Evolutionary conservation across 2,797 vertebrate genomes (phyloP).

Genomic region (Esox masquinongy): DNA sequence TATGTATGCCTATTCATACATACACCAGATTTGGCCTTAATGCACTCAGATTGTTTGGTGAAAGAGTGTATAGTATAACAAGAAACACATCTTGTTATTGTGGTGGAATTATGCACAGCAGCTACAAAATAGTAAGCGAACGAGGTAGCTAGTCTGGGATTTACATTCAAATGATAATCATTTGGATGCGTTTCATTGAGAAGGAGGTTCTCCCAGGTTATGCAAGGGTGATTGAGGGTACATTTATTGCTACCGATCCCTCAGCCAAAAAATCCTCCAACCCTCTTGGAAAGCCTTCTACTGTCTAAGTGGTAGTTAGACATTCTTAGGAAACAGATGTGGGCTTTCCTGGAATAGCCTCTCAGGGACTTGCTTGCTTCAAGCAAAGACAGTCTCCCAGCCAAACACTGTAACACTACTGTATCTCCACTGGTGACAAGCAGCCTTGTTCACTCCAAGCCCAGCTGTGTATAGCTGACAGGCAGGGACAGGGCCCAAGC

Average conservation of each 20-base stretch:
- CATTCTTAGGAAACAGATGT: slow-evolving; percentile 39
- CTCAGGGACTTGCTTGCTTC: slow-evolving; percentile 19
- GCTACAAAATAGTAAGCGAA: background rate
- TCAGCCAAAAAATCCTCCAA: slow-evolving; percentile 3
- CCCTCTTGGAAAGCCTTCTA: background rate
- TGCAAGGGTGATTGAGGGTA: background rate
- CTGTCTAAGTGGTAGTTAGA: slow-evolving; percentile 10
- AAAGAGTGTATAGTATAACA: background rate
- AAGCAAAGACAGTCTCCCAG: slow-evolving; percentile 17
- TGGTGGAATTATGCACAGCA: background rate
- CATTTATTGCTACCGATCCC: slow-evolving; percentile 2
- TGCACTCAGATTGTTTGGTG: background rate
- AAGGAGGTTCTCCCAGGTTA: background rate
- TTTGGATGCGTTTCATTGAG: background rate
- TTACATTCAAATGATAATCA: background rate
- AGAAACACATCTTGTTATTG: background rate
- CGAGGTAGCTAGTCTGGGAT: background rate
- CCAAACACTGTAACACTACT: slow-evolving; percentile 34
- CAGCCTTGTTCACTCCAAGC: slow-evolving; percentile 25
- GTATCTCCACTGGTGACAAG: slow-evolving; percentile 38
- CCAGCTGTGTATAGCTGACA: slow-evolving; percentile 23
- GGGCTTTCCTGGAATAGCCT: slow-evolving; percentile 40
- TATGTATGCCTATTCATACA: slow-evolving; percentile 42
- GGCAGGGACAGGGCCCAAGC: slow-evolving; percentile 18
- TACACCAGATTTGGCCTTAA: background rate